Conservation (phyloP, 2,113 vertebrate genomes). For the Accipiter virgatus region DNA sequence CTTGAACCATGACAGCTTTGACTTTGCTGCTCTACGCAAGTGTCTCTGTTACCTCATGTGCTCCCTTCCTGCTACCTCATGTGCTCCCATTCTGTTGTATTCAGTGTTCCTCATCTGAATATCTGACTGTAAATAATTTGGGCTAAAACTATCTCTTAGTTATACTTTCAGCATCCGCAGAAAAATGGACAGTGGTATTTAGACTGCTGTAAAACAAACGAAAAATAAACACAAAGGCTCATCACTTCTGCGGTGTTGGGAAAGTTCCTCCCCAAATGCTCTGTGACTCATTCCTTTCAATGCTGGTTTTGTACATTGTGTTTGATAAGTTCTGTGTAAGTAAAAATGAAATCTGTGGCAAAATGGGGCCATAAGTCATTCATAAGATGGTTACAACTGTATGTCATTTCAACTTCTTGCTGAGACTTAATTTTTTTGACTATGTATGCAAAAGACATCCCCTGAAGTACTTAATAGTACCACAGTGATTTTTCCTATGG, state of each 20-base stretch:
- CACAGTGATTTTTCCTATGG: background rate
- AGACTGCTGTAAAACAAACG: background rate
- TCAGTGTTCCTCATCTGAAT: background rate
- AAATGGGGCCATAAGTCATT: background rate
- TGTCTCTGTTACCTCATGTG: background rate
- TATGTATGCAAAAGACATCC: background rate
- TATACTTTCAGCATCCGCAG: background rate
- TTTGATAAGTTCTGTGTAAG: background rate
- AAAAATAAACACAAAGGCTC: background rate
- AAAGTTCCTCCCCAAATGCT: background rate
- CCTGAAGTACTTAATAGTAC: background rate
- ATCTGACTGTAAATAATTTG: background rate
- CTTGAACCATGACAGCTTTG: background rate
- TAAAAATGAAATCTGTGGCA: background rate
- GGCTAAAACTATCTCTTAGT: background rate
- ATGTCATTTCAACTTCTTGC: background rate
- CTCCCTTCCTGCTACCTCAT: background rate
- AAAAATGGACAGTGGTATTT: background rate
- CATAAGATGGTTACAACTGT: background rate
- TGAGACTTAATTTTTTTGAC: background rate
- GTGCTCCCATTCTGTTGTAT: background rate
- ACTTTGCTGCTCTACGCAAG: background rate
- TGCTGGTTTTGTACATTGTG: background rate
- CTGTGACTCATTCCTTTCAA: background rate
- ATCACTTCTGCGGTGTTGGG: background rate